phyloP scores from a whole-genome alignment of 2,113 vertebrate species.

The Pantherophis guttatus region DNA sequence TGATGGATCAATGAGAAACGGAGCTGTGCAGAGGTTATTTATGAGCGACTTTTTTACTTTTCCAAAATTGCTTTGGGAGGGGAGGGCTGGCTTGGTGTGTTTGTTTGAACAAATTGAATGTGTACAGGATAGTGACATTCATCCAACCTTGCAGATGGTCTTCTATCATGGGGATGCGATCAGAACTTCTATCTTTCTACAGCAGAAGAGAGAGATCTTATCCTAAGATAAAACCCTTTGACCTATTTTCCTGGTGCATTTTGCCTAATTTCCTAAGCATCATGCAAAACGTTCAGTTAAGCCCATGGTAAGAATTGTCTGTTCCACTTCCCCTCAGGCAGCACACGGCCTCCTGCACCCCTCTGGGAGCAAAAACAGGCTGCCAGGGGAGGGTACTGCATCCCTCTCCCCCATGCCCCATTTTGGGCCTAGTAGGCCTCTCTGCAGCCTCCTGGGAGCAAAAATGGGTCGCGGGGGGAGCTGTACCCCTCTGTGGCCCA shows the following conservation, averaged over 20 bases:
- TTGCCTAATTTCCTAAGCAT: neutral
- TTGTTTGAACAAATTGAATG: neutral
- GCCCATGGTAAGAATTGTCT: neutral
- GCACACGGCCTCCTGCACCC: too few relatives aligned
- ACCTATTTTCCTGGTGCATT: neutral
- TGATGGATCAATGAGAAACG: neutral
- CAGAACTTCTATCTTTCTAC: neutral
- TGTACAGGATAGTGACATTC: neutral
- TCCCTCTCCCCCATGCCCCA: too few relatives aligned
- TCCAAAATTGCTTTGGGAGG: neutral
- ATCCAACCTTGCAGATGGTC: neutral
- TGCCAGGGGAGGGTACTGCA: too few relatives aligned
- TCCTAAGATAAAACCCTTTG: neutral
- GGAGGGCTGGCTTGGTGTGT: neutral
- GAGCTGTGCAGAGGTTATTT: neutral
- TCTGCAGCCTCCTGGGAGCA: too few relatives aligned
- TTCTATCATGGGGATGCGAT: neutral
- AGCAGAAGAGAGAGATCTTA: neutral
- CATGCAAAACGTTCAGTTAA: neutral
- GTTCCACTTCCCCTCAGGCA: neutral
- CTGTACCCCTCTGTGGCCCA: too few relatives aligned
- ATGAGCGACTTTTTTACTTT: neutral
- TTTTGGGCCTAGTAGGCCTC: too few relatives aligned
- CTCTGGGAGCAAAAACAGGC: too few relatives aligned
- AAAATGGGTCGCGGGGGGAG: too few relatives aligned